Percentiles rank a stretch among this genome's conserved stretches.
These are phyloP conservation scores for Melolontha melolontha DNA, from an alignment of 2,888 invertebrate species.

Conservation along the genomic window DNA sequence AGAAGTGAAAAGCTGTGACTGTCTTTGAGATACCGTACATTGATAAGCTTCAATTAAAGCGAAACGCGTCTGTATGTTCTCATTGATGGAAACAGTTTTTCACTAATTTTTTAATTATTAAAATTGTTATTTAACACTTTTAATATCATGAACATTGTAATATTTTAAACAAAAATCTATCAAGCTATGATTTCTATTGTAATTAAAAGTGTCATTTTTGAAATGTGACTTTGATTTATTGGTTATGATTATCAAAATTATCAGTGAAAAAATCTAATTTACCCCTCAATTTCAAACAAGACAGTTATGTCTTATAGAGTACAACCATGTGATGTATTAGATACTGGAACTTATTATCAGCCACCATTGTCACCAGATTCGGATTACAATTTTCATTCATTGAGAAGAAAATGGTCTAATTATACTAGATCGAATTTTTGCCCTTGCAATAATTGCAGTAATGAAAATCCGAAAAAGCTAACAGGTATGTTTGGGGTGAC, in stretches of 20 bases:
- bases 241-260: slow-evolving; percentile 33
- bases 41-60: too few relatives aligned
- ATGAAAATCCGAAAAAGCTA: slow-evolving; percentile 1
- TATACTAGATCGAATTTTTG: slow-evolving; percentile 25
- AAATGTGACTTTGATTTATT: slow-evolving; percentile 20
- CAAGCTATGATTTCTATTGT: too few relatives aligned
- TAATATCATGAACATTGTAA: too few relatives aligned
- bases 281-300: slow-evolving; percentile 3
- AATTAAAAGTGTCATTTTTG: not conserved
- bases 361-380: slow-evolving; percentile 4
- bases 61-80: too few relatives aligned
- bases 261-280: slow-evolving; percentile 6
- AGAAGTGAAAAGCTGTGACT: too few relatives aligned
- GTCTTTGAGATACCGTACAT: too few relatives aligned
- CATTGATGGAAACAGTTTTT: too few relatives aligned
- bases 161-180: too few relatives aligned
- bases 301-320: slow-evolving; percentile 32
- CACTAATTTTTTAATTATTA: too few relatives aligned
- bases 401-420: slow-evolving; percentile 37
- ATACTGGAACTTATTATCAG: not conserved
- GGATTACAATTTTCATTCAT: slow-evolving; percentile 22
- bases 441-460: slow-evolving; percentile 14
- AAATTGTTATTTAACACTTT: too few relatives aligned
- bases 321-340: slow-evolving; percentile 29
- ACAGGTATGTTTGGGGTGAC: slow-evolving; percentile 38